Evolutionary conservation across 2,888 invertebrate species (phyloP).

Genomic region (Cosmia trapezina): DNA sequence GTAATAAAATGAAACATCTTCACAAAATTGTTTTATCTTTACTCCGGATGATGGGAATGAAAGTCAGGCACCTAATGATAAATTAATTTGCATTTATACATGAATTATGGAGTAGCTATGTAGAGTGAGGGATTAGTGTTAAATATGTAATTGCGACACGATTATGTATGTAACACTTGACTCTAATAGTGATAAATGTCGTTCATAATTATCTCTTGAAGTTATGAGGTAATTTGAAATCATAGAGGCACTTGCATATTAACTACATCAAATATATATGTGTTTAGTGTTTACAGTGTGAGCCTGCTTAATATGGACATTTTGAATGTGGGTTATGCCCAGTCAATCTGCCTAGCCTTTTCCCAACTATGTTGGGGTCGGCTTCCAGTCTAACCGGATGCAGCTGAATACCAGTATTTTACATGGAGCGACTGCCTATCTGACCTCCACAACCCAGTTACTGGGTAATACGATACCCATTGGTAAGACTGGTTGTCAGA

Average conservation of each 20-base stretch:
- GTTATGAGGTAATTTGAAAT: constrained; percentile 31
- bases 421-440: too few species aligned
- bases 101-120: constrained; percentile 26
- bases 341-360: too few species aligned
- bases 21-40: constrained; percentile 14
- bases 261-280: background rate
- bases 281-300: background rate
- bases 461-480: too few species aligned
- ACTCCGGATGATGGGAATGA: background rate
- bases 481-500: too few species aligned
- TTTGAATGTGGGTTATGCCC: background rate
- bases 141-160: constrained; percentile 28
- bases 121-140: constrained; percentile 21
- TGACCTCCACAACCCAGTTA: too few species aligned
- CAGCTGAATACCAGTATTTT: too few species aligned
- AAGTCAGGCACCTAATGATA: constrained; percentile 11
- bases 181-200: constrained; percentile 18
- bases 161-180: constrained; percentile 43
- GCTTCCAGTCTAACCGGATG: too few species aligned
- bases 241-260: constrained; percentile 15
- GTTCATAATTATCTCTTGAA: constrained; percentile 24
- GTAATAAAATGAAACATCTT: constrained; percentile 8
- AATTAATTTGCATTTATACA: constrained; percentile 45
- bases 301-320: background rate
- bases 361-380: too few species aligned